These are phyloP conservation scores for Rhizoglyphus robini DNA, from an alignment of 1,140 invertebrate genomes.

Conservation along the genomic window DNA sequence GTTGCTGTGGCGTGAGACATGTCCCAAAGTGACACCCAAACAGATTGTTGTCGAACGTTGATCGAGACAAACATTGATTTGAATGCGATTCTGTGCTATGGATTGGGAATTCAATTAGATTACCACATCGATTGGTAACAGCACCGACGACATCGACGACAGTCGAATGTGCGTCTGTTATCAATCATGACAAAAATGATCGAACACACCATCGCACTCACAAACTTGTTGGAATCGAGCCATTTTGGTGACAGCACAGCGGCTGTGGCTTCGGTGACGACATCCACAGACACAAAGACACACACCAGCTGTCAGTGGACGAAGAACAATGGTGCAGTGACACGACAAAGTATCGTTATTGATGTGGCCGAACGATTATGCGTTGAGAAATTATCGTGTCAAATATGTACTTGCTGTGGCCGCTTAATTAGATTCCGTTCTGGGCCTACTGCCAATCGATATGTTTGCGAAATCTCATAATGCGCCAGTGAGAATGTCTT, in stretches of 20 bases:
- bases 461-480: not conserved
- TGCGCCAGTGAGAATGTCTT: not conserved
- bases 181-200: not conserved
- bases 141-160: too few species aligned
- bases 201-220: not conserved
- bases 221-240: not conserved
- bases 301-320: not conserved
- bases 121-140: not conserved
- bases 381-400: not conserved
- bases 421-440: not conserved
- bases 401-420: too few species aligned
- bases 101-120: constrained; percentile 1
- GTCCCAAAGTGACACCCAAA: too few species aligned
- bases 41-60: too few species aligned
- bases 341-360: not conserved
- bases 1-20: too few species aligned
- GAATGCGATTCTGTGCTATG: not conserved
- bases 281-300: not conserved
- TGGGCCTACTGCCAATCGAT: not conserved
- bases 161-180: not conserved
- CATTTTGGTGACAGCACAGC: not conserved
- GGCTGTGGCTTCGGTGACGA: not conserved
- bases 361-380: not conserved
- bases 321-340: not conserved
- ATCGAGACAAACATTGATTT: not conserved